These are phyloP conservation scores for Drosophila limbata DNA, from an alignment of 2,888 invertebrate genomes.

Conservation along the genomic window DNA sequence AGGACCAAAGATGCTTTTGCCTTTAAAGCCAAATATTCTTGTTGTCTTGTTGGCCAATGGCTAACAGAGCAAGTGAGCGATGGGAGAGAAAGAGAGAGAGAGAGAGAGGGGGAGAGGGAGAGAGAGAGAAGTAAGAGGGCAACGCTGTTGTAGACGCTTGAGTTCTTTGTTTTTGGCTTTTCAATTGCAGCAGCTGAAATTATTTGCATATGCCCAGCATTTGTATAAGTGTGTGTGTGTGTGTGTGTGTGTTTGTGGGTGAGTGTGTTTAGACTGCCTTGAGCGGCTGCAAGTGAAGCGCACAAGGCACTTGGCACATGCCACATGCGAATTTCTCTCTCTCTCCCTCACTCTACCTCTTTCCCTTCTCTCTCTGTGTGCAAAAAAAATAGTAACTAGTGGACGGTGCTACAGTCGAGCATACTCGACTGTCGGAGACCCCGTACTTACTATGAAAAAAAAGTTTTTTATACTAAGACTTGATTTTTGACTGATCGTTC, in stretches of 20 bases:
- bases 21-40: slow-evolving; percentile 72
- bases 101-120: not conserved
- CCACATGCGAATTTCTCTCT: slow-evolving; percentile 51
- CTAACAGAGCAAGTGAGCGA: slow-evolving; percentile 5
- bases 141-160: not conserved
- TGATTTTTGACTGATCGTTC: too few relatives aligned
- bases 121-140: not conserved
- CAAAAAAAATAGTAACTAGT: slow-evolving; percentile 61
- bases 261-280: slow-evolving; percentile 41
- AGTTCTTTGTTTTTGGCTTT: slow-evolving; percentile 53
- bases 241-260: not conserved
- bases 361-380: slow-evolving; percentile 3
- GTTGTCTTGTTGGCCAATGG: slow-evolving; percentile 54
- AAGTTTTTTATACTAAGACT: too few relatives aligned
- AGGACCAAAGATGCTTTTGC: slow-evolving; percentile 44
- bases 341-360: not conserved
- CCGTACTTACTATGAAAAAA: too few relatives aligned
- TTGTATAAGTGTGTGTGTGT: slow-evolving; percentile 12
- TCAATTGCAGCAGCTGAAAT: slow-evolving; percentile 67
- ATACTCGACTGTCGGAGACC: too few relatives aligned
- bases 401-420: too few relatives aligned
- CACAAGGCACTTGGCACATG: slow-evolving; percentile 70
- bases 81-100: not conserved
- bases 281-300: slow-evolving; percentile 69
- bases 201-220: slow-evolving; percentile 68